Percentiles rank a stretch among this genome's conserved stretches.
These are phyloP conservation scores for Istiophorus platypterus DNA, from an alignment of 2,113 vertebrate species.

Conservation along the genomic window DNA sequence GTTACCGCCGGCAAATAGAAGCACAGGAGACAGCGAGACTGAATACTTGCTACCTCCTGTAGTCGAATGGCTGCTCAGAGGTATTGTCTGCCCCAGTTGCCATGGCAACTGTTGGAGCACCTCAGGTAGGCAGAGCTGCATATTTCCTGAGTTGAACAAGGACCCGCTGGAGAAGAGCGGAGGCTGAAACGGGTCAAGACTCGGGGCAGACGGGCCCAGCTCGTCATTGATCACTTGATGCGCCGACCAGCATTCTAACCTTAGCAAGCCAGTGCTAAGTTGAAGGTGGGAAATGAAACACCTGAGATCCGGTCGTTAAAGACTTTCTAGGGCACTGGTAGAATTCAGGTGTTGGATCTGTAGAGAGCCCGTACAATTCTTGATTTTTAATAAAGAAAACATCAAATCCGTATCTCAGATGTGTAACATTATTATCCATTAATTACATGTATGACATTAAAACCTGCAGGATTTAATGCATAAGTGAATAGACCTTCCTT, in stretches of 20 bases:
- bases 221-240: fast-evolving
- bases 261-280: not conserved
- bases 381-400: no score
- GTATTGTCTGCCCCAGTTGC: constrained; percentile 71
- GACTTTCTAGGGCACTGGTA: no score
- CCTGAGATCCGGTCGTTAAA: not conserved
- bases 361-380: no score
- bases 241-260: not conserved
- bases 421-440: not conserved
- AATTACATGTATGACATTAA: no score
- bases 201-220: fast-evolving
- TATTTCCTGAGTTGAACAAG: not conserved
- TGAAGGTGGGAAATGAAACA: not conserved
- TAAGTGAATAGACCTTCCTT: no score
- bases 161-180: constrained; percentile 14
- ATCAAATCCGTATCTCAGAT: not conserved
- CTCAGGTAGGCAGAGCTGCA: constrained; percentile 50
- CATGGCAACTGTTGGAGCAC: constrained; percentile 65
- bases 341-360: no score
- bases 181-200: not conserved
- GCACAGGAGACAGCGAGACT: not conserved
- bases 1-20: constrained; percentile 6
- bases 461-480: no score
- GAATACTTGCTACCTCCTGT: not conserved
- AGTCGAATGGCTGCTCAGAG: constrained; percentile 33